Conservation (phyloP, 2,888 invertebrate species). For the Chrysodeixis includens region DNA sequence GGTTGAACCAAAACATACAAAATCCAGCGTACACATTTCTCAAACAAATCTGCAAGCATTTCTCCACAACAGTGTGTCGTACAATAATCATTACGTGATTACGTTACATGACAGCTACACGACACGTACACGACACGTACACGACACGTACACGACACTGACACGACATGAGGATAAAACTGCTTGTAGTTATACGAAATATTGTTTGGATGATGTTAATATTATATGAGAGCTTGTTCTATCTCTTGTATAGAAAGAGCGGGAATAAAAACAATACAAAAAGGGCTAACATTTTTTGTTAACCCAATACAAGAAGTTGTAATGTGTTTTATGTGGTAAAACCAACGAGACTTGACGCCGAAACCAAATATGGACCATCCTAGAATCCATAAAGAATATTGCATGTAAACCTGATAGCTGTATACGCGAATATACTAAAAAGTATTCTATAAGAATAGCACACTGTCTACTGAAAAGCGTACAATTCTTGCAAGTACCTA, state of each 20-base stretch:
- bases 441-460: no score
- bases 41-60: not conserved
- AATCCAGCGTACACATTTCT: not conserved
- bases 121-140: slow-evolving; percentile 15
- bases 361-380: no score
- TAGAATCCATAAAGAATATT: not conserved
- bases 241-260: no score
- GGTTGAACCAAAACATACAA: not conserved
- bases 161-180: slow-evolving; percentile 14
- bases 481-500: not conserved
- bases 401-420: not conserved
- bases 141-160: slow-evolving; percentile 15
- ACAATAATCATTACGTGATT: slow-evolving; percentile 55
- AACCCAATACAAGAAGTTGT: no score
- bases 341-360: no score
- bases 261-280: not conserved
- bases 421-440: no score
- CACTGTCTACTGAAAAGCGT: not conserved
- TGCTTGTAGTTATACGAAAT: slow-evolving; percentile 22
- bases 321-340: no score
- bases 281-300: no score
- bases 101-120: slow-evolving; percentile 56
- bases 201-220: slow-evolving; percentile 21
- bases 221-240: no score
- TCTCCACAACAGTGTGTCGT: slow-evolving; percentile 34